phyloP scores from a whole-genome alignment of 2,113 vertebrate genomes.

The Salvelinus sp. region DNA sequence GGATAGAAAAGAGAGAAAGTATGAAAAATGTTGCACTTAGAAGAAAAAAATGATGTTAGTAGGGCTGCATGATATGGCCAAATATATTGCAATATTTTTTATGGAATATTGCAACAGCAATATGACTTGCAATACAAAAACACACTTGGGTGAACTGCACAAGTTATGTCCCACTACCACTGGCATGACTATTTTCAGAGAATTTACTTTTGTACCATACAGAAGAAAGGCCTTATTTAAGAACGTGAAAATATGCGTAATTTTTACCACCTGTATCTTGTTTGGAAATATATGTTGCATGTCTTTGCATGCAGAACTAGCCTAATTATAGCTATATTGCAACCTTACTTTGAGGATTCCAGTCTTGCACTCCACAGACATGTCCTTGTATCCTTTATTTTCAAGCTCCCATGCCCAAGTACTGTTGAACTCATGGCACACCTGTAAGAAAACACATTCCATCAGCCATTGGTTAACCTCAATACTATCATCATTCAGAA shows the following conservation, averaged over 20 bases:
- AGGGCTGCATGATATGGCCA: not conserved
- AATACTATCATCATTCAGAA: not conserved
- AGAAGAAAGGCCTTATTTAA: too few species aligned
- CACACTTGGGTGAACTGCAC: too few species aligned
- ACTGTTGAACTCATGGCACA: constrained; percentile 94
- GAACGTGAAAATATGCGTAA: too few species aligned
- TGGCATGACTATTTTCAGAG: too few species aligned
- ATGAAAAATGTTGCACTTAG: not conserved
- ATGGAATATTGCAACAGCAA: not conserved
- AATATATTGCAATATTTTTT: not conserved
- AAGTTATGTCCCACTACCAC: too few species aligned
- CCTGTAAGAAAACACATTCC: constrained; percentile 65
- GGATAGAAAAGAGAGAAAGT: constrained; percentile 29
- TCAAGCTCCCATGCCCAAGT: constrained; percentile 99
- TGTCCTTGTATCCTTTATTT: constrained; percentile 91
- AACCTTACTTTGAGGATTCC: constrained; percentile 89
- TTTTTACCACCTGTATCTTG: too few species aligned
- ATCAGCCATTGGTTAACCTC: not conserved
- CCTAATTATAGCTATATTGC: not conserved
- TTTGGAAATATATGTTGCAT: too few species aligned
- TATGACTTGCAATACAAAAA: too few species aligned
- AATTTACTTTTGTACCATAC: too few species aligned
- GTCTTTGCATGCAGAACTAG: not conserved
- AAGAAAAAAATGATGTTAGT: not conserved
- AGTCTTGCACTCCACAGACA: constrained; percentile 90